Evolutionary conservation across 2,113 vertebrate genomes (phyloP), one percentile per base, ranked within the genome.

Genomic region (Mustela nigripes): DNA sequence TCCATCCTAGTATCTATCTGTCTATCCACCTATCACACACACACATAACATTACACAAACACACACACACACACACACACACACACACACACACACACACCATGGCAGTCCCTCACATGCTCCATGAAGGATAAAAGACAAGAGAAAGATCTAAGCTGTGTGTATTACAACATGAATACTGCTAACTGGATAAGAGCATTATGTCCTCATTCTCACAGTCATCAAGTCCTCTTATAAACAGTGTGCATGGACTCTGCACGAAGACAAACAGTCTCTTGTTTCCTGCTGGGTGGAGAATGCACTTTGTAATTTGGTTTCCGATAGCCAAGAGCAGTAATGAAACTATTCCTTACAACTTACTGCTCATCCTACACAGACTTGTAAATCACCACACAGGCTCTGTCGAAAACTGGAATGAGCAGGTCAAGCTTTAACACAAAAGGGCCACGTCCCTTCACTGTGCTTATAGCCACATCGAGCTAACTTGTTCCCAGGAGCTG

Each of bases 401-500:
- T 92, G 0, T 73, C 48, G 53, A 91, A 98, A 96, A 96, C 0
- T 11, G 85, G 86, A 98, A 86, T 14, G 79, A 97, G 58, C 84
- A 96, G 93, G 89, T 93, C 95, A 97, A 94, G 83, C 76, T 96
- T 90, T 36, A 16, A 87, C 28, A 45, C 42, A 95, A 63, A 97
- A 97, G 91, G 96, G 94, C 7, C 79, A 90, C 2, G 58, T 79
- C 36, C 39, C n/a, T 94, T 98, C 63, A 87, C 96, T 95, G 93
- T 95, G 94, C 95, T 96, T 89, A 58, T 5, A 53, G 62, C 89
- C 86, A 94, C 95, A 83, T 7, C 16, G 88, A 92, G 89, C 95
- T 7, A 82, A 96, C 97, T 97, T 80, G 83, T 97, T 98, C 97
- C 98, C 97, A 97, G 36, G 93, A 92, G 79, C 80, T 98, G 92